phyloP scores from a whole-genome alignment of 2,888 invertebrate species.

The Serripes groenlandicus region DNA sequence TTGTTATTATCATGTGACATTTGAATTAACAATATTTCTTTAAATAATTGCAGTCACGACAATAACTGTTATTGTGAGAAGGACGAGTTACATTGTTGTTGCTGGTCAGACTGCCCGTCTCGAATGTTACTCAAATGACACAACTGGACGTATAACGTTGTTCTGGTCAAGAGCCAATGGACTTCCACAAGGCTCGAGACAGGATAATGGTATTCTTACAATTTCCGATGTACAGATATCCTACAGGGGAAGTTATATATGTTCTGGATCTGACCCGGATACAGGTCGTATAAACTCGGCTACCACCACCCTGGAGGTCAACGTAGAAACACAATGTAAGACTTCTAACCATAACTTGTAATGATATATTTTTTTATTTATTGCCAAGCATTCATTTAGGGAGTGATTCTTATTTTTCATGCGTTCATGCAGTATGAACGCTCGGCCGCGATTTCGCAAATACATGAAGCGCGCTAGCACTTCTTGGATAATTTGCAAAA shows the following conservation, averaged over 20 bases:
- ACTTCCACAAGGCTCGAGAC: conserved; percentile 86
- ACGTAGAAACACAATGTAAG: conserved; percentile 33
- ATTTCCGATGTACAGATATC: conserved; percentile 90
- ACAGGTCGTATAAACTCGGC: conserved; percentile 50
- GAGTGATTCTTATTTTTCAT: no score
- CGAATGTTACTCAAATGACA: conserved; percentile 82
- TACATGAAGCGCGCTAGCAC: no score
- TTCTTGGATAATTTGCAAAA: no score
- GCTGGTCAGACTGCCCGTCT: conserved; percentile 88
- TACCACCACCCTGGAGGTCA: conserved; percentile 50
- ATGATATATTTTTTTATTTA: no score
- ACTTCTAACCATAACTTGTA: no score
- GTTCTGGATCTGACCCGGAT: conserved; percentile 88
- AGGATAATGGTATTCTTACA: conserved; percentile 89
- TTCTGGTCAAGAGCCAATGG: conserved; percentile 80
- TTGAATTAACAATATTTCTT: no score
- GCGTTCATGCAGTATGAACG: no score
- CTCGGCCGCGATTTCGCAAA: no score
- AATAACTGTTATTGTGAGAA: conserved; percentile 75
- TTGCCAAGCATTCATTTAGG: no score
- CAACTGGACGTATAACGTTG: conserved; percentile 62
- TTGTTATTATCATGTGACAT: no score
- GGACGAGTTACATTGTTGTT: conserved; percentile 85
- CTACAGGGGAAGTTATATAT: conserved; percentile 95
- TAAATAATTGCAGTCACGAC: no score